These are phyloP conservation scores for Chrysogorgia sp. DNA, from an alignment of 92 coral and sea anemone genomes.

Conservation along the genomic window DNA sequence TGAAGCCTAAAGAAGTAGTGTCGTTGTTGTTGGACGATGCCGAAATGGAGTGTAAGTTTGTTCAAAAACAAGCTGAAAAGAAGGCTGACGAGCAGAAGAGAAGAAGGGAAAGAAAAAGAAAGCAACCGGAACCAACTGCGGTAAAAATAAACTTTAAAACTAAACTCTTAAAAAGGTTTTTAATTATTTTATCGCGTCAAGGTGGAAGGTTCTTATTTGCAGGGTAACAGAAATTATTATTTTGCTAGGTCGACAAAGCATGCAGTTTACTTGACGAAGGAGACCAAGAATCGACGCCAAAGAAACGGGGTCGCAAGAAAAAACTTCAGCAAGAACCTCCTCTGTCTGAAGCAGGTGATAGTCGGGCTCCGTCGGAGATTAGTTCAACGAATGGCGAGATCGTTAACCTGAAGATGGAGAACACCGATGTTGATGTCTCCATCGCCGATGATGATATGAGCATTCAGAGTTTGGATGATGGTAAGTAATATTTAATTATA, in stretches of 20 bases:
- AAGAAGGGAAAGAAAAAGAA: constrained; percentile 89
- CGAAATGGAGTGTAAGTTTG: constrained; percentile 93
- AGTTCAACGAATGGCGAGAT: constrained; percentile 88
- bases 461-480: constrained; percentile 93
- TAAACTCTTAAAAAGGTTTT: neutral
- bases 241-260: constrained; percentile 9
- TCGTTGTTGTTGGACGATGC: constrained; percentile 93
- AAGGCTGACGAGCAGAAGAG: constrained; percentile 96
- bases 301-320: constrained; percentile 93
- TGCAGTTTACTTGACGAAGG: neutral
- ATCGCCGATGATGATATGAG: constrained; percentile 88
- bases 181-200: neutral
- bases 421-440: constrained; percentile 64
- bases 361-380: constrained; percentile 81
- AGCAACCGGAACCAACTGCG: constrained; percentile 64
- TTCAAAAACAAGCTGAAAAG: constrained; percentile 96
- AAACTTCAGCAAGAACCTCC: constrained; percentile 90
- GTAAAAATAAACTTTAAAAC: constrained; percentile 48
- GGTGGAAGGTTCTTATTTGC: neutral
- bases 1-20: constrained; percentile 97
- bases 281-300: constrained; percentile 20
- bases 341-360: constrained; percentile 78
- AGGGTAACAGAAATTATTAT: too few species aligned
- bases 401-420: constrained; percentile 59
- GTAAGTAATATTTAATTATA: constrained; percentile 71